Evolutionary conservation across 1,140 invertebrate species (phyloP), one percentile per base, ranked within the genome.

Genomic region (Lepidurus apus): DNA sequence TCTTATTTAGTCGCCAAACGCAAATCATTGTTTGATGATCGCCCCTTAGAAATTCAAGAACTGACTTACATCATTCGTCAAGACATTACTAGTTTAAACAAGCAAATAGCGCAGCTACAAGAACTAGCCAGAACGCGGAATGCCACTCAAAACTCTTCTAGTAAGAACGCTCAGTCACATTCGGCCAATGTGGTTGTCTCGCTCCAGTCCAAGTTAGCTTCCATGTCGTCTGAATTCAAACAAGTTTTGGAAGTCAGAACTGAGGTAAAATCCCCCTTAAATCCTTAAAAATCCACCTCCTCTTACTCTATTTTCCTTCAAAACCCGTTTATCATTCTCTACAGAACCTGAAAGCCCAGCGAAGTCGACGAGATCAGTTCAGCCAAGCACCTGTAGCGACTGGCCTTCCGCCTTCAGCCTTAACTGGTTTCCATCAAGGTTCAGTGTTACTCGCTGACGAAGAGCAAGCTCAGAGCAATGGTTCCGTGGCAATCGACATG

Each of bases 61-160:
- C 85, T 99, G 53, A 98, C 97, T 1, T 96, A 96, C 83, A 98
- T 98, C 74, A 98, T 99, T 43, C 99, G 98, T 87, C 93, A 95
- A 82, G 98, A 99, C 86, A 89, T 99, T 77, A 93, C 91, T 85
- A 94, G 92, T 82, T 88, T 99, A 77, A 99, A 99, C 87, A 92
- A 96, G 84, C 95, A 99, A 87, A 98, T 99, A 83, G 95, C 95
- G 11, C 83, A 85, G 65, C 85, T 95, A 78, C 93, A 94, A 83
- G 91, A 93, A 82, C 89, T 94, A 81, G 91, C 92, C 89, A 84
- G 88, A 88, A 74, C 74, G 74, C 42, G 78, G 21, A 73, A 79
- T 73, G 53, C 45, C 77, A 17, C 77, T 42, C 78, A 13, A 76
- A 47, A 24, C 24, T 13, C 74, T 5, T 44, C 43, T 7, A 44